These are phyloP conservation scores for Scopus umbretta DNA, from an alignment of 2,113 vertebrate species.

Conservation along the genomic window DNA sequence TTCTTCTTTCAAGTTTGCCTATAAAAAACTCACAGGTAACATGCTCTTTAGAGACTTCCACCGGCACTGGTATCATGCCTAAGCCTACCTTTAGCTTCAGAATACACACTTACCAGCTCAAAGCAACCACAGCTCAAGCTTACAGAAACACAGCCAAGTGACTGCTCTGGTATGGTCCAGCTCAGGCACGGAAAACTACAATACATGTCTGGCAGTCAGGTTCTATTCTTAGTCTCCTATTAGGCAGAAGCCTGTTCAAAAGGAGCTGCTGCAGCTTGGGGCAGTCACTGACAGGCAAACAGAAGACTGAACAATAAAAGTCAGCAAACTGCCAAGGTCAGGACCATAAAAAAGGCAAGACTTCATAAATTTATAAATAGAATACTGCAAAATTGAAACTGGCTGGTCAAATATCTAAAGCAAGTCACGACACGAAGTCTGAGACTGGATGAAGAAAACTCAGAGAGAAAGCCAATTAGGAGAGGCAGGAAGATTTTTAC, in stretches of 20 bases:
- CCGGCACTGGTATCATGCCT: neutral
- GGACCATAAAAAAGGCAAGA: neutral
- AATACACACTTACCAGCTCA: neutral
- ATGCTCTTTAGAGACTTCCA: neutral
- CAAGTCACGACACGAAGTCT: neutral
- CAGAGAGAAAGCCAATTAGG: neutral
- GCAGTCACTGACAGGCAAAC: neutral
- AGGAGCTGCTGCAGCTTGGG: neutral
- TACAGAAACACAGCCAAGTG: neutral
- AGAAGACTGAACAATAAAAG: neutral
- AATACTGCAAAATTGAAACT: neutral
- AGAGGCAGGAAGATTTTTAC: neutral
- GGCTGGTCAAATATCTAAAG: neutral
- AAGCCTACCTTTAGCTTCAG: neutral
- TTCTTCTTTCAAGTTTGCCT: neutral
- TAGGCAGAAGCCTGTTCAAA: neutral
- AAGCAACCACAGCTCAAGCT: neutral
- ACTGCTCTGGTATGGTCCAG: neutral
- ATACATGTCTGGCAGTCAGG: neutral
- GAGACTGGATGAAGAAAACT: neutral
- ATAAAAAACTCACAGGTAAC: neutral
- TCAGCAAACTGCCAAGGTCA: neutral
- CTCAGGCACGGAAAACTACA: neutral
- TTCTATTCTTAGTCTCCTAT: neutral
- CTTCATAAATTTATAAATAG: neutral